Evolutionary conservation across 2,113 vertebrate species (phyloP), one percentile per base, ranked within the genome.

Genomic region (Calypte anna): DNA sequence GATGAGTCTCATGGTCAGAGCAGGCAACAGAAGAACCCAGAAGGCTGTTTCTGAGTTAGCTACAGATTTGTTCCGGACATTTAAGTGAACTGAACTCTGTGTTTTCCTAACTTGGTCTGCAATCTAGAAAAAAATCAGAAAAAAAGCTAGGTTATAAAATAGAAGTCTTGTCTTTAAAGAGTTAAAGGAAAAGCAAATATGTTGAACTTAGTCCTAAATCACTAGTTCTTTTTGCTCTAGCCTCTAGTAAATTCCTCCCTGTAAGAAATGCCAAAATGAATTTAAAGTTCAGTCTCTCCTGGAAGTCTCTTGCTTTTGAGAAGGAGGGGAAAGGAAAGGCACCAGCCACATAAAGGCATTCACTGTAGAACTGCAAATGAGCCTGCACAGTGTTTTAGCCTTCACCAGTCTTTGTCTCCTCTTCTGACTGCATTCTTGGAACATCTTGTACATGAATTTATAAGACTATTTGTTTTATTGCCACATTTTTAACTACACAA

Each of bases 341-440:
- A 95, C 48, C 80, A 94, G 88, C 33, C 79, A 88, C 83, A 95
- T 84, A 94, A 95, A 94, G 73, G 76, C 79, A 0, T 78, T 93
- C 95, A 93, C 93, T 95, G 90, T 90, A 91, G 79, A 96, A 91
- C 94, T 96, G 94, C 95, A 96, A 97, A 97, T 95, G 91, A 96
- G 94, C 14, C 90, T 90, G 90, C 84, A 89, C 78, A 83, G 64
- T 77, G 82, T 93, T 95, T 88, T 83, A 88, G 91, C 94, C 94
- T 90, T 88, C 87, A 96, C 73, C 61, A 83, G 85, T 54, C 61
- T 96, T 96, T 95, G 93, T 94, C 61, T 86, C 79, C 64, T 87
- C 79, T 93, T 88, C 90, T 86, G 86, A 81, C 85, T 94, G 82
- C 48, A 83, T 94, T 86, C 93, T 91, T 90, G 79, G 93, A 96